A percentile compares a stretch with the other conserved stretches of the same genome.
Evolutionary conservation across 2,888 invertebrate species (phyloP).

Genomic region (Lochmaea crataegi): DNA sequence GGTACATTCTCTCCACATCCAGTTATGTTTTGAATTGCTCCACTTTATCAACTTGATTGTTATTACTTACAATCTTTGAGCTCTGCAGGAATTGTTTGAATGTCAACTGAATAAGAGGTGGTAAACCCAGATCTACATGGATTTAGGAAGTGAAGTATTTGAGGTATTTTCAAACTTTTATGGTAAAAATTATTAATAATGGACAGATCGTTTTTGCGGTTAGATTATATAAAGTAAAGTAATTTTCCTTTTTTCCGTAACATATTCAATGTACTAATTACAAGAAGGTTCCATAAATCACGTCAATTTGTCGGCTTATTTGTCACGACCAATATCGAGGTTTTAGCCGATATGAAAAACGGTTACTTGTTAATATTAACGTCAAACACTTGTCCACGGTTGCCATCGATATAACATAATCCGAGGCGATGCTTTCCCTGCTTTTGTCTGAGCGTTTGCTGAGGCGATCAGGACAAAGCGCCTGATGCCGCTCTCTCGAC

Average conservation of each 20-base stretch:
- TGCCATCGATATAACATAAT: slow-evolving; percentile 58
- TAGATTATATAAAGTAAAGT: slow-evolving; percentile 10
- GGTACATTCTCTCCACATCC: no score
- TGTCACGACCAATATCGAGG: slow-evolving; percentile 50
- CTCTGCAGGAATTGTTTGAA: no score
- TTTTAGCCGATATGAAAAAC: slow-evolving; percentile 56
- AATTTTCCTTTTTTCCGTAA: slow-evolving; percentile 24
- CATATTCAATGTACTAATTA: slow-evolving; percentile 38
- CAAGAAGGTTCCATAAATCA: slow-evolving; percentile 42
- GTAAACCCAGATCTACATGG: no score
- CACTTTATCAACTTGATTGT: no score
- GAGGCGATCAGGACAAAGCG: slow-evolving; percentile 61
- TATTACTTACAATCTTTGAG: no score
- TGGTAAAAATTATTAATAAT: no score
- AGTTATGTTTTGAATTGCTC: no score
- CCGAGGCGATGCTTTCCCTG: slow-evolving; percentile 57
- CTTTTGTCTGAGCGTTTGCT: slow-evolving; percentile 59
- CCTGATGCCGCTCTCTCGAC: slow-evolving; percentile 54
- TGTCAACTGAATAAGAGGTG: no score
- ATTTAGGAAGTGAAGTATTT: no score
- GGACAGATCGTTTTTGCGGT: slow-evolving; percentile 1
- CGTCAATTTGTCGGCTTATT: slow-evolving; percentile 48
- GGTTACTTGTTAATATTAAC: slow-evolving; percentile 59
- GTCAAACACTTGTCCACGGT: slow-evolving; percentile 59
- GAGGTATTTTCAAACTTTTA: no score